A percentile compares a stretch with the other conserved stretches of the same genome.
Conservation (phyloP, 2,113 vertebrate genomes). For the Dasyprocta punctata region DNA sequence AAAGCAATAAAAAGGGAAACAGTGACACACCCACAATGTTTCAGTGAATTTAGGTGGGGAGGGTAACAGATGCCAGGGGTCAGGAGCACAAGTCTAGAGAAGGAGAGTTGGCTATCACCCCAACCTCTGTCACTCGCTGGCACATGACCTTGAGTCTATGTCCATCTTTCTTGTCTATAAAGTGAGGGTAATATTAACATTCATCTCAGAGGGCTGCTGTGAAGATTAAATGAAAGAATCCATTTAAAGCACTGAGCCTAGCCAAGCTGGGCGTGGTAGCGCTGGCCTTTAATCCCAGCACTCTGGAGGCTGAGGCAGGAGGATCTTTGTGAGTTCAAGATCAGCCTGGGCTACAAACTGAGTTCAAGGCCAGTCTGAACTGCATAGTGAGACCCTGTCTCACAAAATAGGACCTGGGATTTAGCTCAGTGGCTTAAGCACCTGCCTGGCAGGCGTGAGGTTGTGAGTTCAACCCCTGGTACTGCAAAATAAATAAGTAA, state of each 20-base stretch:
- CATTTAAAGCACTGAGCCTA: not conserved
- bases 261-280: no score
- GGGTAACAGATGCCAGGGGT: not conserved
- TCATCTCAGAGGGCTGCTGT: not conserved
- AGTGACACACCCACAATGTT: not conserved
- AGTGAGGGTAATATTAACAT: not conserved
- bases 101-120: not conserved
- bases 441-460: no score
- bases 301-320: no score
- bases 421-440: no score
- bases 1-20: not conserved
- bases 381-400: no score
- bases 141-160: not conserved
- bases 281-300: no score
- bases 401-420: no score
- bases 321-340: no score
- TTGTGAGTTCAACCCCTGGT: no score
- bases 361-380: no score
- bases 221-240: not conserved
- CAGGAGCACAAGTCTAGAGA: not conserved
- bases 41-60: not conserved
- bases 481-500: not conserved
- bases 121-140: no score
- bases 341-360: no score
- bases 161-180: slow-evolving; percentile 14